These are phyloP conservation scores for Idaea dimidiata DNA, from an alignment of 2,888 invertebrate species.

Conservation along the genomic window DNA sequence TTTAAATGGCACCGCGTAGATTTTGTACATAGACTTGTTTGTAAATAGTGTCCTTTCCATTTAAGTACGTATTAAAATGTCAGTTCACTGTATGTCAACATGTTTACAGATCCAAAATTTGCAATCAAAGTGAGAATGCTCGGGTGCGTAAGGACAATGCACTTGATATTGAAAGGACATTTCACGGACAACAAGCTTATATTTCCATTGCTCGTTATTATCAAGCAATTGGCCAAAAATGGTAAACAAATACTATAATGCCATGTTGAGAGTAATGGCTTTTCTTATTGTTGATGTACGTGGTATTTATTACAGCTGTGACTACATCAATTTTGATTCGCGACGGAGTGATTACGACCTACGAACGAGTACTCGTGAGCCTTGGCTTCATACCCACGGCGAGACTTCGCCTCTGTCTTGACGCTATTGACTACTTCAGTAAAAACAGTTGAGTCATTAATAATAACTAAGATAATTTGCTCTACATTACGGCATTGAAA, in stretches of 20 bases:
- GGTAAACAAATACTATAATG: constrained; percentile 56
- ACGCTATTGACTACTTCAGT: constrained; percentile 84
- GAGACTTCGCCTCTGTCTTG: constrained; percentile 83
- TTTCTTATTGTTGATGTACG: constrained; percentile 16
- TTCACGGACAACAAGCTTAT: constrained; percentile 81
- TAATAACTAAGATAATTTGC: not conserved
- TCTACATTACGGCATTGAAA: not conserved
- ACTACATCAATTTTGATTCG: constrained; percentile 78
- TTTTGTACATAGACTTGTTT: constrained; percentile 5
- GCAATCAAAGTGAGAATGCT: constrained; percentile 83
- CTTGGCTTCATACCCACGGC: constrained; percentile 82
- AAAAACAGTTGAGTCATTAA: constrained; percentile 80
- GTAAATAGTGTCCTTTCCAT: constrained; percentile 10
- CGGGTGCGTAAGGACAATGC: constrained; percentile 82
- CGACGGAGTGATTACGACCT: constrained; percentile 80
- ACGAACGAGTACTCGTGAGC: constrained; percentile 81
- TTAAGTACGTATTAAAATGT: not conserved
- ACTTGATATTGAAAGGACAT: constrained; percentile 80
- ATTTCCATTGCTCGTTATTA: constrained; percentile 79
- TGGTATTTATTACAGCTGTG: constrained; percentile 52
- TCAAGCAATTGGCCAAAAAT: constrained; percentile 82
- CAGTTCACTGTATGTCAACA: not conserved
- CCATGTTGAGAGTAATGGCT: not conserved
- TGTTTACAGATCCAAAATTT: constrained; percentile 81
- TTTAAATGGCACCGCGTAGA: not conserved